Evolutionary conservation across 2,888 invertebrate species (phyloP), one percentile per base, ranked within the genome.

Genomic region (Smittia aterrima): DNA sequence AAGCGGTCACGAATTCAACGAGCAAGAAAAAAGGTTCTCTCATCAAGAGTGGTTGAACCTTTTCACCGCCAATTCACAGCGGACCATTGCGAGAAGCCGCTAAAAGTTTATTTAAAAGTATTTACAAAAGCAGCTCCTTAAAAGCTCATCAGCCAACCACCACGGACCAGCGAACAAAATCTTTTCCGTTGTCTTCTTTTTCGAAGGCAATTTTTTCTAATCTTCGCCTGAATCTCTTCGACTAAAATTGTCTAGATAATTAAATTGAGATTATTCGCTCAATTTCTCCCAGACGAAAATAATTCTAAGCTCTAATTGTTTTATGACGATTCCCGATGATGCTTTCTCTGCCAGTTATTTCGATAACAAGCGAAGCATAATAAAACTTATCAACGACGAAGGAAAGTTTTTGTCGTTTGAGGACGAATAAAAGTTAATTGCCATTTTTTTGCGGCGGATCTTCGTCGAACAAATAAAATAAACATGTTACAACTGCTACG

Each of bases 181-280:
- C 32, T 6, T 9, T 32, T 32, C 32, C 9, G 9, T 9, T 32
- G 3, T 32, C 32, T 32, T 32, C 32, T 32, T 9, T 32, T 32
- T 32, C 32, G 32, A 9, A 32, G 9, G 9, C 32, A 3, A 3
- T 32, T 32, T 16, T 47, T 47, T 16, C 47, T 47, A 47, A 47
- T 47, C 47, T 47, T 22, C 16, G 6, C 24, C 20, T 22, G 2
- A 22, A 58, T 22, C 24, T 47, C 18, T 47, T 47, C 3, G 20
- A 4, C 24, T 22, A 16, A 32, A 27, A 20, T 68, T 41, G 27
- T 47, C 38, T 40, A 18, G 67, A 68, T 68, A 68, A 68, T 41
- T 68, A 68, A 68, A 68, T 47, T 18, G 16, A 68, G 67, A 68
- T 68, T 68, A 68, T 47, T 13, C 41, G 67, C 67, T 41, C 67